These are phyloP conservation scores for Climacteris rufus DNA, from an alignment of 2,113 vertebrate species.

Conservation along the genomic window DNA sequence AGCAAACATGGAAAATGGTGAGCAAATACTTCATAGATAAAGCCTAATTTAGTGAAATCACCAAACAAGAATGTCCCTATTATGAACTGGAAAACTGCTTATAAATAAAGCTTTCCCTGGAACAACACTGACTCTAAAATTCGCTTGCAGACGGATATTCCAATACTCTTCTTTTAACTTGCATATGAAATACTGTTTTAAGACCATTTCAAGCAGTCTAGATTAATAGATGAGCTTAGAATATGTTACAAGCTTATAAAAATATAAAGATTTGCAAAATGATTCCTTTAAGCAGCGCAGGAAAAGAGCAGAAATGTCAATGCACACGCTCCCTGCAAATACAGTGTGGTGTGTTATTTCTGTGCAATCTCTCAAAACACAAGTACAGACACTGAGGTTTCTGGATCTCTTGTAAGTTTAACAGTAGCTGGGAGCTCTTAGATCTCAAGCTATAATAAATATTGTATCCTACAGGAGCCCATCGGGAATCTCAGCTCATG, in stretches of 20 bases:
- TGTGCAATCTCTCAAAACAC: slow-evolving; percentile 46
- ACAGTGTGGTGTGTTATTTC: background rate
- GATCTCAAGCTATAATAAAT: slow-evolving; percentile 73
- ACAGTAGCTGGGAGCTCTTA: slow-evolving; percentile 67
- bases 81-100: background rate
- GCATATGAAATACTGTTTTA: background rate
- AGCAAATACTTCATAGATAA: background rate
- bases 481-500: slow-evolving; percentile 65
- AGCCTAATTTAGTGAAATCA: background rate
- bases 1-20: background rate
- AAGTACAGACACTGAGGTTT: slow-evolving; percentile 32
- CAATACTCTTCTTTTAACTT: background rate
- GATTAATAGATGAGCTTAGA: background rate
- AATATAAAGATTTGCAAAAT: background rate
- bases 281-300: background rate
- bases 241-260: background rate
- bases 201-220: background rate
- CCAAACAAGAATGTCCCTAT: background rate
- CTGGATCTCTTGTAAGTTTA: slow-evolving; percentile 60
- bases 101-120: background rate
- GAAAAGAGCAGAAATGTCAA: slow-evolving; percentile 20
- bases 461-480: slow-evolving; percentile 67
- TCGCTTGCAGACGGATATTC: background rate
- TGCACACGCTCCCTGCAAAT: background rate
- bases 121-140: background rate